Evolutionary conservation across 2,797 vertebrate genomes (phyloP).

Genomic region (Lycodopsis pacificus): DNA sequence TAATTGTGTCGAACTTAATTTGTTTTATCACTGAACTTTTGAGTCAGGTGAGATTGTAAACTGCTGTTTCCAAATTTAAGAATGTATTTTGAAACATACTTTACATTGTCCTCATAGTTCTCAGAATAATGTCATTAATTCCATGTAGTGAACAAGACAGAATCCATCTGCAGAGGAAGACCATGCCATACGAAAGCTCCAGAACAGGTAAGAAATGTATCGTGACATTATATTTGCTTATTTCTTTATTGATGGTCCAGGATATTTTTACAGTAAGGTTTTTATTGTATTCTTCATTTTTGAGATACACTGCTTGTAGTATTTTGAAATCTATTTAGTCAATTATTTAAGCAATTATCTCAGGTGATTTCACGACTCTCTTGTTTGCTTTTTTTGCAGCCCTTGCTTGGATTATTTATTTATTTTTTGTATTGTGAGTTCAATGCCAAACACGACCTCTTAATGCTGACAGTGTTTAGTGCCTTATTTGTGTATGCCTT

Average conservation of each 20-base stretch:
- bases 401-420: background rate
- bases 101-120: background rate
- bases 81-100: background rate
- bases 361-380: background rate
- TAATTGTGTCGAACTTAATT: no score
- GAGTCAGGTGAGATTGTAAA: background rate
- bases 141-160: background rate
- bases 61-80: background rate
- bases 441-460: background rate
- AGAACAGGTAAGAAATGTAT: background rate
- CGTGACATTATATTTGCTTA: background rate
- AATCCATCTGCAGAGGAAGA: background rate
- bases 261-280: background rate
- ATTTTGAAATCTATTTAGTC: background rate
- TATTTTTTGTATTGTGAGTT: background rate
- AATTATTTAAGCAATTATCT: background rate
- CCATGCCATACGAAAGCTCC: background rate
- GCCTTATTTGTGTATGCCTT: background rate
- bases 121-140: background rate
- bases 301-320: background rate
- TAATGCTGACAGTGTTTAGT: background rate
- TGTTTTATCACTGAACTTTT: no score
- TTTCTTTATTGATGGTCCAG: background rate
- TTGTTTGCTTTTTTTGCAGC: background rate
- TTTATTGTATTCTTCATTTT: background rate